Conservation (phyloP, 2,113 vertebrate species). For the Prionailurus viverrinus region DNA sequence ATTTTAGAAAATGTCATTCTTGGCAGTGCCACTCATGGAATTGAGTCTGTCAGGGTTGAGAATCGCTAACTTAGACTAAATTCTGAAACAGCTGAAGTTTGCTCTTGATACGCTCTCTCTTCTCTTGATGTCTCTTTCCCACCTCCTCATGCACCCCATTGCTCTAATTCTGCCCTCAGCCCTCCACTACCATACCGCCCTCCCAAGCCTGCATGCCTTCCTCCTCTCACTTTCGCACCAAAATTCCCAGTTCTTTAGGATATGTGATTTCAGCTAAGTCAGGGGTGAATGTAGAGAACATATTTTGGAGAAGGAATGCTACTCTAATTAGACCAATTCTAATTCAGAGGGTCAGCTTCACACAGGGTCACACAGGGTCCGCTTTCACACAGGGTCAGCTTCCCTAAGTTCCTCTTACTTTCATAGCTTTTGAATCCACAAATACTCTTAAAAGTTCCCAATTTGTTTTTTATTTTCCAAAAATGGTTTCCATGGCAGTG, state of each 20-base stretch:
- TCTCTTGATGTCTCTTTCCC: neutral
- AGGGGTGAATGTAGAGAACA: neutral
- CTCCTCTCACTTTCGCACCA: neutral
- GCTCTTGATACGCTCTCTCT: neutral
- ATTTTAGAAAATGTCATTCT: slow-evolving; percentile 36
- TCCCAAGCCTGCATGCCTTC: neutral
- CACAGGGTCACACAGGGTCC: neutral
- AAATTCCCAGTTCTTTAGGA: neutral
- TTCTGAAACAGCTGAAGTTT: neutral
- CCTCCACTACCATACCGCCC: neutral
- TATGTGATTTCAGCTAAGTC: neutral
- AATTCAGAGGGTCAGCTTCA: neutral
- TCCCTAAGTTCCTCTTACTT: neutral
- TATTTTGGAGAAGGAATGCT: slow-evolving; percentile 25
- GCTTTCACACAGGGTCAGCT: neutral
- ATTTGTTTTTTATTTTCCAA: slow-evolving; percentile 33
- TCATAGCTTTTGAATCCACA: neutral
- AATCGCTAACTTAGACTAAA: neutral
- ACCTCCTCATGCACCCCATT: neutral
- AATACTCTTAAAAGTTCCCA: slow-evolving; percentile 17
- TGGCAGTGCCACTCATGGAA: neutral
- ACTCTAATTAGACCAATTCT: neutral
- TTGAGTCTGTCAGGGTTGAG: neutral
- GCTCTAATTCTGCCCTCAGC: neutral
- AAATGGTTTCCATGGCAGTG: neutral